phyloP scores from a whole-genome alignment of 2,113 vertebrate species.

The Oncorhynchus mykiss region DNA sequence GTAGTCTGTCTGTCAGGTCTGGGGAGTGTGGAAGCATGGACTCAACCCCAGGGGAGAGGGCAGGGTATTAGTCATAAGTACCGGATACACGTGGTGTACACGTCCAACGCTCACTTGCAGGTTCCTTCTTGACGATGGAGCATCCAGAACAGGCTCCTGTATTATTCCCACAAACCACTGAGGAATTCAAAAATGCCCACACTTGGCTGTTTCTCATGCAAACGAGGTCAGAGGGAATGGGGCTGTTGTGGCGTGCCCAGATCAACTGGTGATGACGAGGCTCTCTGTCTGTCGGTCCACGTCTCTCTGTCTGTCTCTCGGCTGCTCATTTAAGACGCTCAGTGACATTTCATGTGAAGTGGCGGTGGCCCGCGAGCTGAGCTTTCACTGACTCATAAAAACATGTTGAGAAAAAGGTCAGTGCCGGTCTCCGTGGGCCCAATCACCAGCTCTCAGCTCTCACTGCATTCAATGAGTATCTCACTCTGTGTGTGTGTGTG shows the following conservation, averaged over 20 bases:
- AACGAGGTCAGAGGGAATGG: slow-evolving; percentile 12
- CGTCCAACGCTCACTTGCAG: no score
- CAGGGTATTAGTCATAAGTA: no score
- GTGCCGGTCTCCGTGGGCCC: slow-evolving; percentile 65
- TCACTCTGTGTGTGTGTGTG: slow-evolving; percentile 36
- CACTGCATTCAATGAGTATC: slow-evolving; percentile 47
- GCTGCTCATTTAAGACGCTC: slow-evolving; percentile 50
- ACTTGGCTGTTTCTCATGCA: slow-evolving; percentile 48
- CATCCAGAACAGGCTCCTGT: slow-evolving; percentile 18
- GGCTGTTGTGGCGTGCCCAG: slow-evolving; percentile 1
- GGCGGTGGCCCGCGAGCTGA: slow-evolving; percentile 47
- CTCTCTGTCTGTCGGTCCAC: slow-evolving; percentile 12
- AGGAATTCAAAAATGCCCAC: slow-evolving; percentile 46
- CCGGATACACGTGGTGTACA: no score
- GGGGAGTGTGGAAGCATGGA: no score
- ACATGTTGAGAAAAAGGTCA: slow-evolving; percentile 75
- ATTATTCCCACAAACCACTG: slow-evolving; percentile 45
- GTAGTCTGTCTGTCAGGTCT: no score
- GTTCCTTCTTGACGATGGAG: no score
- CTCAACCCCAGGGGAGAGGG: no score
- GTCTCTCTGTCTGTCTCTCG: slow-evolving; percentile 18
- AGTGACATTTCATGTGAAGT: slow-evolving; percentile 73
- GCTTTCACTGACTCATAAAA: slow-evolving; percentile 65
- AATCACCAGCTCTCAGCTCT: slow-evolving; percentile 68
- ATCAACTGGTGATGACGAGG: slow-evolving; percentile 46